These are phyloP conservation scores for Danaus melanippus DNA, from an alignment of 1,140 invertebrate genomes.

Conservation along the genomic window DNA sequence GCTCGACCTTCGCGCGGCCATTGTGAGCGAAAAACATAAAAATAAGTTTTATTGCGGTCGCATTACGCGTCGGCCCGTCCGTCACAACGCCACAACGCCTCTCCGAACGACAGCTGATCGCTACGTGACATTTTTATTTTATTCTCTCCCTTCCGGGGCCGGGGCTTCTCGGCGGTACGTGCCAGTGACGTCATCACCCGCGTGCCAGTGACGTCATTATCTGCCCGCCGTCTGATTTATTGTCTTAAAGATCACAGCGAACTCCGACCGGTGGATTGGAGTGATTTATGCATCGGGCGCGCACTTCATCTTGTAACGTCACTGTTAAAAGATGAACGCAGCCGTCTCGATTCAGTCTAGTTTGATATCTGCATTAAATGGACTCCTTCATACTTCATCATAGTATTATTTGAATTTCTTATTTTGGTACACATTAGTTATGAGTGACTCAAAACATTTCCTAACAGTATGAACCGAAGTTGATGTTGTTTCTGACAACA, in stretches of 20 bases:
- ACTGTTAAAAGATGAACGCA: constrained; percentile 32
- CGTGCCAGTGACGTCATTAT: constrained; percentile 64
- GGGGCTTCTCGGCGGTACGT: constrained; percentile 68
- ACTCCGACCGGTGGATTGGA: constrained; percentile 39
- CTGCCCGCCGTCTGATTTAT: constrained; percentile 60
- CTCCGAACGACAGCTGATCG: constrained; percentile 64
- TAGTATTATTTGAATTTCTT: no score
- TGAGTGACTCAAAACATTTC: no score
- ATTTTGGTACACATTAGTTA: no score
- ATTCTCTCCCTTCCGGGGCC: constrained; percentile 67
- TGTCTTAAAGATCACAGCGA: constrained; percentile 44
- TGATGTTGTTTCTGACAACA: no score
- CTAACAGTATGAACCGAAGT: no score
- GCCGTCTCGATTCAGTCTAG: constrained; percentile 29
- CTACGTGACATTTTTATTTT: constrained; percentile 72
- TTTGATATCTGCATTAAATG: no score
- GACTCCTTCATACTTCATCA: no score
- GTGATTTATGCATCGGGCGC: constrained; percentile 51
- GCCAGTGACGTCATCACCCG: constrained; percentile 62
- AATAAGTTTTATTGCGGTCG: constrained; percentile 71
- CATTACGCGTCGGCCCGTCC: constrained; percentile 57
- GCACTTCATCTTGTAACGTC: constrained; percentile 35
- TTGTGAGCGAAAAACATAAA: constrained; percentile 72
- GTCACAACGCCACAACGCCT: constrained; percentile 30
- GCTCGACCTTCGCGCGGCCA: constrained; percentile 70